Base-by-base conservation (phyloP, 2,113 vertebrate genomes). In the Sinocyclocheilus anshuiensis region DNA sequence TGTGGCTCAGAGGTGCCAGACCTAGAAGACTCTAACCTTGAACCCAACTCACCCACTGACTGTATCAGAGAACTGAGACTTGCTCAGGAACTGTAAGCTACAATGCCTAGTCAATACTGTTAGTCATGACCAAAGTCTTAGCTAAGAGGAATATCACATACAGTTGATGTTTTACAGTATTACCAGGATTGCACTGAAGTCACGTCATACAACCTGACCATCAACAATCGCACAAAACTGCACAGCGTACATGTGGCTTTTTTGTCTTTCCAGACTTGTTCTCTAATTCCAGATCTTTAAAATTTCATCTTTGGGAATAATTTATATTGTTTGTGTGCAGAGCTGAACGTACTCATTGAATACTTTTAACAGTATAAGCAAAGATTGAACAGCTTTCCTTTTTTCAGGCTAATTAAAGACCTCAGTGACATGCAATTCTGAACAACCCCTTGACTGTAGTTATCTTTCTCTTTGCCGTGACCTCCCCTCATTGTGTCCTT, bases 381-480 rank as follows among this genome's bases (percentile, higher is more conserved):
- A 55, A 82, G n/a, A 26, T 2, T 29, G 79, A 81, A 36, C 45
- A 45, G 78, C 59, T 84, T 59, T 39, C 39, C 82, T 24, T 74
- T 42, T 22, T 82, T 82, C 63, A 42, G 20, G 6, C 82, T 59
- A 84, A 84, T 84, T 39, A 83, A 83, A 83, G 29, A 72, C 18
- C 45, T 15, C 29, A 74, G 67, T 0, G 12, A n/a, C 1, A 10
- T 71, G 71, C 20, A 53, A 55, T 71, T 83, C 24, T 72, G 67
- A 72, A 72, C 65, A 83, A 72, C 26, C 81, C 26, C 29, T 74
- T 59, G 33, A 83, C 29, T 74, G 67, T 83, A 83, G 74, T 55
- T 81, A 26, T 84, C 59, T 76, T 74, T 79, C 42, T 48, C 50
- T 86, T 63, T 67, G 74, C 33, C 4, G 29, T 86, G 87, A 26